phyloP scores from a whole-genome alignment of 2,797 vertebrate genomes.

The Psittacula echo region DNA sequence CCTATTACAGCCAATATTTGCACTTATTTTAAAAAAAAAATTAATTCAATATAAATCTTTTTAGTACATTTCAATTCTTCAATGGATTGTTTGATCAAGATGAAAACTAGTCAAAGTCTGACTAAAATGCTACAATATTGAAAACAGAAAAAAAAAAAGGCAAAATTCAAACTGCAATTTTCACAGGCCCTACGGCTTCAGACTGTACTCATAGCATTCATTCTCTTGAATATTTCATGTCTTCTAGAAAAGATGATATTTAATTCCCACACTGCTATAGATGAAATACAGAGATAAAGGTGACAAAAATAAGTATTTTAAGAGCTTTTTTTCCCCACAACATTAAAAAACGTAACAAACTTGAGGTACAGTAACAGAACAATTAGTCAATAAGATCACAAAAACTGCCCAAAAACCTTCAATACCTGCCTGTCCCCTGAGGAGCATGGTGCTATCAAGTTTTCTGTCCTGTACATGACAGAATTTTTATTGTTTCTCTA shows the following conservation, averaged over 20 bases:
- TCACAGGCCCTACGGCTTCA: background rate
- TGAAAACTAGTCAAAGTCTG: background rate
- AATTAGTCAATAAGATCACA: background rate
- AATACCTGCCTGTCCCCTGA: background rate
- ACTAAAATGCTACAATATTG: background rate
- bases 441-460: background rate
- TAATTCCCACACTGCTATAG: background rate
- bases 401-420: background rate
- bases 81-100: background rate
- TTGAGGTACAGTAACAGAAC: background rate
- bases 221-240: background rate
- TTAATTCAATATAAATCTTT: background rate
- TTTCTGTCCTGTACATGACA: background rate
- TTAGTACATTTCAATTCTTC: background rate
- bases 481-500: conserved; percentile 42
- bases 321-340: background rate
- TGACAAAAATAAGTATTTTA: background rate
- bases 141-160: background rate
- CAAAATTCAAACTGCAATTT: background rate
- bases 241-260: background rate
- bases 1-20: background rate
- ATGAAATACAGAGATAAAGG: background rate
- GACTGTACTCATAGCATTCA: background rate
- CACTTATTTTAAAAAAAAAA: background rate
- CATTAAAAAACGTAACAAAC: background rate